phyloP scores from a whole-genome alignment of 2,888 invertebrate genomes.

The Polydrusus cervinus region DNA sequence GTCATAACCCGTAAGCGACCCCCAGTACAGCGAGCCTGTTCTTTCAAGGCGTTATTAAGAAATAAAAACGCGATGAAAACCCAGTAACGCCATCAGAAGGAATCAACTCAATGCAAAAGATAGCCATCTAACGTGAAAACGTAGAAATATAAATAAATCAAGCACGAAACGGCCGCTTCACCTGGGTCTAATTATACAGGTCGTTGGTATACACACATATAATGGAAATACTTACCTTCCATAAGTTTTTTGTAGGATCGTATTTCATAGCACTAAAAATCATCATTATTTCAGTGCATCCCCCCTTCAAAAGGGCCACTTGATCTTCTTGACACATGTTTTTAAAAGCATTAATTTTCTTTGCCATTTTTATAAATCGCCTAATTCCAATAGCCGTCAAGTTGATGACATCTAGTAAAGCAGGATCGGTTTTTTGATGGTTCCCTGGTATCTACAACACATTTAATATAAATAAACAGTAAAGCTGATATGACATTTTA shows the following conservation, averaged over 20 bases:
- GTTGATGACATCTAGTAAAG: slow-evolving; percentile 89
- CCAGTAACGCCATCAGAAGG: too few relatives aligned
- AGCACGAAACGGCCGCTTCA: too few relatives aligned
- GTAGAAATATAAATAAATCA: too few relatives aligned
- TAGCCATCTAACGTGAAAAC: too few relatives aligned
- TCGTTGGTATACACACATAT: too few relatives aligned
- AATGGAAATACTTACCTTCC: slow-evolving; percentile 92
- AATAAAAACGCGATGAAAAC: too few relatives aligned
- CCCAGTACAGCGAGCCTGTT: too few relatives aligned
- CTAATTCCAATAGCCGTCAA: slow-evolving; percentile 94
- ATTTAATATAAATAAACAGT: neutral
- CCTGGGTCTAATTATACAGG: too few relatives aligned
- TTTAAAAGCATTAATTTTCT: slow-evolving; percentile 91
- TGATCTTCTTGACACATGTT: slow-evolving; percentile 97
- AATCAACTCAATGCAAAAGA: too few relatives aligned
- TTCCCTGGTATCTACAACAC: slow-evolving; percentile 54
- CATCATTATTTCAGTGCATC: slow-evolving; percentile 97
- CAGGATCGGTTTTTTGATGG: slow-evolving; percentile 75
- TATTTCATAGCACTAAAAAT: slow-evolving; percentile 94
- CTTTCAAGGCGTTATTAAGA: too few relatives aligned
- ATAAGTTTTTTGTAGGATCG: slow-evolving; percentile 89
- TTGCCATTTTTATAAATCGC: slow-evolving; percentile 88
- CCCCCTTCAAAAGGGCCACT: slow-evolving; percentile 89
- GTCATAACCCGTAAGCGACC: too few relatives aligned
- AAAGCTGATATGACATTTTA: too few relatives aligned